A percentile compares a stretch with the other conserved stretches of the same genome.
These are phyloP conservation scores for Peromyscus eremicus DNA, from an alignment of 2,797 vertebrate genomes.

Conservation along the genomic window DNA sequence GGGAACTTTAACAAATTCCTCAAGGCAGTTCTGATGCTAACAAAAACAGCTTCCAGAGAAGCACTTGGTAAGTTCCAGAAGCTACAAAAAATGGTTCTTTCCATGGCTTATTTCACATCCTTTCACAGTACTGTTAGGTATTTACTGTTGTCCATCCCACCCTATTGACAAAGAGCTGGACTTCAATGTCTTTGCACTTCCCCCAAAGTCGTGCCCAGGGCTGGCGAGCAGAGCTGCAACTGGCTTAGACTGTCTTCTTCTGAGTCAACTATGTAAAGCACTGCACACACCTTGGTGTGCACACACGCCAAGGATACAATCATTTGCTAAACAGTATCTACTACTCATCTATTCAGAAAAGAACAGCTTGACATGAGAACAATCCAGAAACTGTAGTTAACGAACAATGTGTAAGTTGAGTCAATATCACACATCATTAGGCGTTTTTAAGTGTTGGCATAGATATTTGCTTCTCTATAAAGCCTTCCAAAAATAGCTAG, in stretches of 20 bases:
- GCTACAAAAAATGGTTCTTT: not conserved
- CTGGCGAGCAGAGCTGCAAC: not conserved
- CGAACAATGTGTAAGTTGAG: not conserved
- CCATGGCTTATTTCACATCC: not conserved
- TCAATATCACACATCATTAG: not conserved
- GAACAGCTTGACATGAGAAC: not conserved
- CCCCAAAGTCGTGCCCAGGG: not conserved
- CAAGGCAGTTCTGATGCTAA: not conserved
- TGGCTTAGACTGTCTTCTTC: not conserved
- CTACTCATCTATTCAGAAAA: not conserved
- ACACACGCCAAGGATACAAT: not conserved
- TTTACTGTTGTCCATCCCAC: not conserved
- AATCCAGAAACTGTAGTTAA: not conserved
- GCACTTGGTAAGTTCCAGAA: not conserved
- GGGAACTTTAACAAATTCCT: conserved; percentile 36
- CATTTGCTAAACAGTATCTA: not conserved
- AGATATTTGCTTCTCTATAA: conserved; percentile 28
- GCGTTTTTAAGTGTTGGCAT: conserved; percentile 6
- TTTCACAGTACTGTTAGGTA: not conserved
- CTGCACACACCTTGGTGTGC: not conserved
- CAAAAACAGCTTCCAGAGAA: conserved; percentile 39
- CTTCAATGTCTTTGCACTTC: not conserved
- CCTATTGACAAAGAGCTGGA: not conserved
- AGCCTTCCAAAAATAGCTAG: conserved; percentile 1
- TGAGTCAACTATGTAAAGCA: no score